phyloP scores from a whole-genome alignment of 2,888 invertebrate genomes.

The Malthinus flaveolus region DNA sequence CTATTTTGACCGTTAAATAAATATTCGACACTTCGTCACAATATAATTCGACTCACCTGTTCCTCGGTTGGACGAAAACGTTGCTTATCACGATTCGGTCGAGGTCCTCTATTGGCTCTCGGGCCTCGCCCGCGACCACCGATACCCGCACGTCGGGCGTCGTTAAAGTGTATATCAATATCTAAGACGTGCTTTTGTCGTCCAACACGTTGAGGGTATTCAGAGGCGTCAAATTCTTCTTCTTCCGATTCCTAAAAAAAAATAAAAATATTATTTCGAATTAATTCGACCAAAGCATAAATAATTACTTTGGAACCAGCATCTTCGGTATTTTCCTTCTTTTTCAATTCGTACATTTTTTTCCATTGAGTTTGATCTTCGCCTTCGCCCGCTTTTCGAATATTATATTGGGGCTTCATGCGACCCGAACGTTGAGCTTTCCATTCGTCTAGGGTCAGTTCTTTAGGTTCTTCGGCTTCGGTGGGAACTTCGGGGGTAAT shows the following conservation, averaged over 20 bases:
- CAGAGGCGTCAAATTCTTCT: slow-evolving; percentile 71
- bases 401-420: slow-evolving; percentile 84
- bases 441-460: slow-evolving; percentile 93
- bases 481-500: slow-evolving; percentile 45
- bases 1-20: slow-evolving; percentile 8
- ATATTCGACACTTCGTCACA: background rate
- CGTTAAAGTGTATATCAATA: slow-evolving; percentile 87
- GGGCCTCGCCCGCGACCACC: slow-evolving; percentile 64
- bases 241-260: slow-evolving; percentile 48
- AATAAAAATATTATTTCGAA: too few relatives aligned
- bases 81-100: slow-evolving; percentile 32
- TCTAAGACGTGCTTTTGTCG: slow-evolving; percentile 84
- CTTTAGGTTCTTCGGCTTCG: slow-evolving; percentile 78
- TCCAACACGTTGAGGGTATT: slow-evolving; percentile 84
- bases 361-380: slow-evolving; percentile 92
- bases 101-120: slow-evolving; percentile 52
- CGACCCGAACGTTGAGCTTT: slow-evolving; percentile 83
- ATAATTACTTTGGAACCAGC: slow-evolving; percentile 30
- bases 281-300: background rate
- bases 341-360: slow-evolving; percentile 80
- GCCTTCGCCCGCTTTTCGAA: slow-evolving; percentile 93
- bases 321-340: slow-evolving; percentile 66
- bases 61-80: slow-evolving; percentile 50
- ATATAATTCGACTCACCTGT: slow-evolving; percentile 23
- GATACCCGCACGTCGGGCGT: slow-evolving; percentile 73